A percentile compares a stretch with the other conserved stretches of the same genome.
Evolutionary conservation across 2,888 invertebrate genomes (phyloP).

Genomic region (Leistus spinibarbis): DNA sequence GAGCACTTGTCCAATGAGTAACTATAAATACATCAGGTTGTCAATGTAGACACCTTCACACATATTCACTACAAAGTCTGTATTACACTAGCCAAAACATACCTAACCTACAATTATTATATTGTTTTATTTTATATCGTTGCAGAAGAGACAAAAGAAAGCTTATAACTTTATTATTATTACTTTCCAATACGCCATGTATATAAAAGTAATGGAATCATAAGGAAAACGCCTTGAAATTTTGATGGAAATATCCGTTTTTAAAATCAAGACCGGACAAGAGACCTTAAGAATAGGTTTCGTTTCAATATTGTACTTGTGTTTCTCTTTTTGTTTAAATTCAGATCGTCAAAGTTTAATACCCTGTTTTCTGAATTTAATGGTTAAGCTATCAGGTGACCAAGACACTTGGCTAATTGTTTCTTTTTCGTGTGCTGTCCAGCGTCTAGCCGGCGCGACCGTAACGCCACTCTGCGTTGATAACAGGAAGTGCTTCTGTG

Average conservation of each 20-base stretch:
- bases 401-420: slow-evolving; percentile 6
- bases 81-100: background rate
- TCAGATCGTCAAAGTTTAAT: background rate
- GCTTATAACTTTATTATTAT: too few species aligned
- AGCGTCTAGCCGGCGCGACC: slow-evolving; percentile 44
- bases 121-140: background rate
- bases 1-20: background rate
- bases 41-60: background rate
- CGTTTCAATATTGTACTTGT: too few species aligned
- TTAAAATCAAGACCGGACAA: too few species aligned
- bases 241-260: too few species aligned
- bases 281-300: too few species aligned
- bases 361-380: background rate
- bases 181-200: too few species aligned
- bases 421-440: slow-evolving; percentile 29
- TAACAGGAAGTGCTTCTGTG: slow-evolving; percentile 48
- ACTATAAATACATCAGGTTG: background rate
- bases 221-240: too few species aligned
- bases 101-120: too few species aligned
- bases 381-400: slow-evolving; percentile 11
- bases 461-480: slow-evolving; percentile 46
- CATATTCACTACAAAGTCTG: background rate
- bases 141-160: too few species aligned
- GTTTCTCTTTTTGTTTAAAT: too few species aligned
- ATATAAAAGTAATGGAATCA: too few species aligned